Base-by-base conservation (phyloP, 2,113 vertebrate genomes). In the Theristicus caerulescens region DNA sequence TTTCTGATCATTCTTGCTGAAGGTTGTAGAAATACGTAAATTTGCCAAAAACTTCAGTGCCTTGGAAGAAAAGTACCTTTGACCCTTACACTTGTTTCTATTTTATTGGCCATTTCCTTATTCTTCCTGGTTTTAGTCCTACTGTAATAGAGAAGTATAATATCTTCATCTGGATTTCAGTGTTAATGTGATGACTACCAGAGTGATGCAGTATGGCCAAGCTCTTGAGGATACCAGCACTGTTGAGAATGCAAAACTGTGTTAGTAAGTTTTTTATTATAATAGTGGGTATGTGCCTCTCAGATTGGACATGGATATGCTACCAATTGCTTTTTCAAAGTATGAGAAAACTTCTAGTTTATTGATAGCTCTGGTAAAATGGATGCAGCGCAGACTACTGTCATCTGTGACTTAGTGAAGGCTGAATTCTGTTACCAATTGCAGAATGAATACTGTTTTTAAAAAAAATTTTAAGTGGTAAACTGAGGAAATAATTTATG, bases 391-490 rank as follows among this genome's bases (percentile, higher is more conserved):
- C 62, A 54, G 70, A 10, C 58, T 46, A 1, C 71, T 58, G 46
- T 13, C 8, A 7, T n/a, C 61, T 70, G 40, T 72, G 46, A 54
- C 18, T 54, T 66, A 51, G 49, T 11, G 12, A 51, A 74, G 58
- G 22, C 51, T 73, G 62, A 62, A 7, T 17, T 46, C 52, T 46
- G 1, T 57, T 51, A 61, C 29, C 22, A 29, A 19, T 34, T 51
- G 49, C 42, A 67, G 64, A 59, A 46, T 26, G 9, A 76, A 49
- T 24, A 10, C 9, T 47, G 16, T 20, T 77, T 32, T 9, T 38
- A 47, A 10, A 4, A 0, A 21, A 4, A 7, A 73, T 18, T 31
- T 73, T 0, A 74, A 82, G 22, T 58, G 16, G 6, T 42, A 10
- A 90, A 42, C 21, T 58, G 51, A 47, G 66, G 51, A 77, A 83